phyloP scores from a whole-genome alignment of 2,797 vertebrate species.

The Merluccius polli region DNA sequence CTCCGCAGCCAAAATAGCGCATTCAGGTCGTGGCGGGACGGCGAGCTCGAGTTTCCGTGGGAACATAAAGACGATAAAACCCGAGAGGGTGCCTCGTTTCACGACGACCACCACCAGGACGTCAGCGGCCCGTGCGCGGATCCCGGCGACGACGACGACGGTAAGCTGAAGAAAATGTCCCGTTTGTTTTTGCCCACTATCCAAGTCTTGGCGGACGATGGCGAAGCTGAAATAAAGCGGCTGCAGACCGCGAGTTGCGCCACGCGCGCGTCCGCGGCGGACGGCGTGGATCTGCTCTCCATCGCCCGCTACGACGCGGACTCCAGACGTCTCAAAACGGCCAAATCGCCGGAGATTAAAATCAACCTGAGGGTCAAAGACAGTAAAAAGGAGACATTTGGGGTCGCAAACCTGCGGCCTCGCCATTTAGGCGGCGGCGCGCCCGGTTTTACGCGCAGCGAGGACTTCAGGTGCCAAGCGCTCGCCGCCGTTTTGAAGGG shows the following conservation, averaged over 20 bases:
- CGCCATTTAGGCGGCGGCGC: slow-evolving; percentile 69
- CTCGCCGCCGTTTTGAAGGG: slow-evolving; percentile 65
- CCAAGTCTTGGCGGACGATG: slow-evolving; percentile 75
- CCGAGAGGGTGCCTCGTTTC: slow-evolving; percentile 57
- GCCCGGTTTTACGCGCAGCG: slow-evolving; percentile 56
- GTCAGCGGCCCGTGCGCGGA: slow-evolving; percentile 58
- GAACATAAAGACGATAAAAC: slow-evolving; percentile 72
- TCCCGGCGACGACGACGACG: slow-evolving; percentile 34
- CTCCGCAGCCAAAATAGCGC: slow-evolving; percentile 94
- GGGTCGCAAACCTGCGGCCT: slow-evolving; percentile 80
- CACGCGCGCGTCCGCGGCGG: slow-evolving; percentile 23
- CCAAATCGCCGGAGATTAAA: slow-evolving; percentile 88
- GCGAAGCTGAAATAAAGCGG: slow-evolving; percentile 60
- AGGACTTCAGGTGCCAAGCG: slow-evolving; percentile 75
- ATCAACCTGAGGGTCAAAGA: slow-evolving; percentile 79
- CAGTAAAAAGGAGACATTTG: slow-evolving; percentile 70
- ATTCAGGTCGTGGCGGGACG: slow-evolving; percentile 92
- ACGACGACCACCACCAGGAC: slow-evolving; percentile 57
- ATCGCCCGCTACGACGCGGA: slow-evolving; percentile 52
- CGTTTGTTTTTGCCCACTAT: slow-evolving; percentile 91
- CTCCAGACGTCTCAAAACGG: slow-evolving; percentile 44
- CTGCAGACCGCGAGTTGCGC: slow-evolving; percentile 61
- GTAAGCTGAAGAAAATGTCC: slow-evolving; percentile 86
- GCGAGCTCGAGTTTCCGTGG: slow-evolving; percentile 78
- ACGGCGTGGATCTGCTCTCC: slow-evolving; percentile 32